Base-by-base conservation (phyloP, 1,140 invertebrate genomes). In the Lasioglossum baleicum region DNA sequence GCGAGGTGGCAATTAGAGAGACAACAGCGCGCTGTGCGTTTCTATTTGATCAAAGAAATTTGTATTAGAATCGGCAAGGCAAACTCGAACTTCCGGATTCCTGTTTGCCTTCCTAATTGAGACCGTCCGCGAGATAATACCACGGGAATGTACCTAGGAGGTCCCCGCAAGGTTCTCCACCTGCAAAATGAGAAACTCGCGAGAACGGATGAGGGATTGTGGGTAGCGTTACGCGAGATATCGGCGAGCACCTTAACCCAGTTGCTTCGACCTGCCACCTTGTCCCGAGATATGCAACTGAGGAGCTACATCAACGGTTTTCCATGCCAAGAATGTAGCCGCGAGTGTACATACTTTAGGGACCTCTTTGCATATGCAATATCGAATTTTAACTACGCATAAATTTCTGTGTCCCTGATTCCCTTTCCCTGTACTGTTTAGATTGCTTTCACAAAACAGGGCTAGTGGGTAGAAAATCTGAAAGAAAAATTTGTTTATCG, bases 81-180 rank as follows among this genome's bases (percentile, higher is more conserved):
- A 53, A 56, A 61, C 61, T 56, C 76, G 60, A 56, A 69, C 64
- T 78, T 44, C 69, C 56, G 51, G 60, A 78, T 78, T 53, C 64
- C 31, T 35, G 76, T 78, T 78, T 78, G 60, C 76, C 60, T 53
- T 64, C 76, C 35, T 78, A 78, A 78, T 78, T 65, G 76, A 65
- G 69, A 73, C 53, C 48, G 51, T 60, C 56, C 13, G 69, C 48
- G 69, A 78, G 53, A 78, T 69, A 78, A 78, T 78, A 69, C 69
- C 42, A 64, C 17, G 15, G 17, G 60, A 17, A 69, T 31, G 26
- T 53, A 56, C 51, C n/a, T 5, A 20, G 69, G 7, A 40, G 51
- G 48, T 51, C 73, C 60, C 48, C 11, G 61, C 22, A 7, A 11
- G 15, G 22, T 11, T 8, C 4, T 44, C 44, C 44, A 13, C 44